A percentile compares a stretch with the other conserved stretches of the same genome.
phyloP scores from a whole-genome alignment of 2,888 invertebrate species.

The Punctoribates punctum region DNA sequence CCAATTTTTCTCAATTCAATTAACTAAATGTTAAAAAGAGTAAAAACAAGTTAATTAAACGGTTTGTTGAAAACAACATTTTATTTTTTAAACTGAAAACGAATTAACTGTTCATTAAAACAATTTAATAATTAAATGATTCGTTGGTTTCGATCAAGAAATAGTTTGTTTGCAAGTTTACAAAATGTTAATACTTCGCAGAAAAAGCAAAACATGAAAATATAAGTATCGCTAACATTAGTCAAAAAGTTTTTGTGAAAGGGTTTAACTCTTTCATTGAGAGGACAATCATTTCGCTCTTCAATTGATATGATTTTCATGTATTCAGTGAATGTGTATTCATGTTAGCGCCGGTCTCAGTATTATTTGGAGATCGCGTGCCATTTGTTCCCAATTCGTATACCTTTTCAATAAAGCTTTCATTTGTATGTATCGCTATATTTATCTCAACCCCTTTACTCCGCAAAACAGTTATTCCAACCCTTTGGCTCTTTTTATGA shows the following conservation, averaged over 20 bases:
- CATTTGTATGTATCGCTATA: neutral
- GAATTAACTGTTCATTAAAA: too few species aligned
- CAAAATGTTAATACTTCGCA: too few species aligned
- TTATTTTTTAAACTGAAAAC: too few species aligned
- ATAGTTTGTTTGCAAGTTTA: too few species aligned
- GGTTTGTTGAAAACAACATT: too few species aligned
- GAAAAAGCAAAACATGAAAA: neutral
- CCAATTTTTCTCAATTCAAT: too few species aligned
- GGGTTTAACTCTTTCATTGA: conserved; percentile 31
- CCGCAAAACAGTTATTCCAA: conserved; percentile 16
- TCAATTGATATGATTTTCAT: neutral
- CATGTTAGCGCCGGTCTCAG: neutral
- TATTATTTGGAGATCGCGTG: conserved; percentile 24
- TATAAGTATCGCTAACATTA: neutral
- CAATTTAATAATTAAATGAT: too few species aligned
- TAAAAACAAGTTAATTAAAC: too few species aligned
- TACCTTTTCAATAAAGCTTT: conserved; percentile 27
- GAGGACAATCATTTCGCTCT: neutral
- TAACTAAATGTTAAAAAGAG: too few species aligned
- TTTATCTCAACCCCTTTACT: conserved; percentile 26
- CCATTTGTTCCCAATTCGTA: conserved; percentile 31
- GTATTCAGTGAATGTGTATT: neutral
- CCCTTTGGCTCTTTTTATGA: conserved; percentile 6
- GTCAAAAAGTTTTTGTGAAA: neutral
- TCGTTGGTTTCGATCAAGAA: too few species aligned